Evolutionary conservation across 2,113 vertebrate genomes (phyloP), one percentile per base, ranked within the genome.

Genomic region (Formicarius rufipectus): DNA sequence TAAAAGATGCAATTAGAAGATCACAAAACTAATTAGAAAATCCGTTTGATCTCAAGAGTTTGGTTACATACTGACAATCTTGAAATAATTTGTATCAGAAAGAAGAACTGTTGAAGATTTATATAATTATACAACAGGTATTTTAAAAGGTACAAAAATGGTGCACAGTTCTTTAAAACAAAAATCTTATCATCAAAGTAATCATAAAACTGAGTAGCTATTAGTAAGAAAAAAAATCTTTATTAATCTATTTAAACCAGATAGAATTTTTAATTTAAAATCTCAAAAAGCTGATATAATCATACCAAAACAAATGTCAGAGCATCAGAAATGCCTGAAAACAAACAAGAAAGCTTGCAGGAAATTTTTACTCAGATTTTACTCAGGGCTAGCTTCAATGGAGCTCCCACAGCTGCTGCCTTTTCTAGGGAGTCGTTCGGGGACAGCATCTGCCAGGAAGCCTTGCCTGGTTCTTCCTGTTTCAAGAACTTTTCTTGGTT

Each of bases 1-100:
- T 89, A 93, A 92, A 81, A 89, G 44, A 94, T 84, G 76, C 19
- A 96, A 93, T 96, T 96, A 95, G 60, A 87, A 90, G 86, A 96
- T 95, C 83, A 96, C 73, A 95, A 78, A 79, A 66, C 66, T 89
- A 92, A 92, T 95, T 95, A 90, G 88, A 76, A 93, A 94, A 49
- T 80, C 93, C 84, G 68, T 96, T 93, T 92, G 86, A 92, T 92
- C 92, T 94, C 83, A 64, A 89, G 60, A 89, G 59, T 96, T 93
- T 95, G 63, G 83, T 64, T 96, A 93, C 62, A 49, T 87, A 64
- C 50, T 37, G n/a, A 74, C 80, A 82, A 94, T 94, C 76, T 75
- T 96, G 67, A 96, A 96, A 95, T 78, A 72, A 80, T 79, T 87
- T 69, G 47, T 92, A 95, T 87, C 89, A 95, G 89, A 89, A 96